These are phyloP conservation scores for Lasioglossum pauxillum DNA, from an alignment of 2,888 invertebrate genomes.

Conservation along the genomic window DNA sequence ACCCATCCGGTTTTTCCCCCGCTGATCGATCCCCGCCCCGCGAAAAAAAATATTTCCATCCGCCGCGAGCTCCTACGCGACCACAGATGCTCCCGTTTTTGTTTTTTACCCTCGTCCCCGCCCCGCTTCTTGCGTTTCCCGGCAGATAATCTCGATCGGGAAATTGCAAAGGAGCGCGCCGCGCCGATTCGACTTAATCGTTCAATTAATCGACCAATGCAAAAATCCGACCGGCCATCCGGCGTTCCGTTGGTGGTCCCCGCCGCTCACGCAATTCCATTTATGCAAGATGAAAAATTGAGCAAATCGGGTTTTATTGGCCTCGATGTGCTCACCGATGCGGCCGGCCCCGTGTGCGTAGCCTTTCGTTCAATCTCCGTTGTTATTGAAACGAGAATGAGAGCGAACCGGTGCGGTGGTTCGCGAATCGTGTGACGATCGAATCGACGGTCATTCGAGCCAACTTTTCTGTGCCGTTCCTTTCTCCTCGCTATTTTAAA, in stretches of 20 bases:
- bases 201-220: neutral
- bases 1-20: neutral
- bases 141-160: neutral
- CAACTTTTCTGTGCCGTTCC: neutral
- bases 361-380: conserved; percentile 6
- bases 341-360: neutral
- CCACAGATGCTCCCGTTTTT: neutral
- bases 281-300: conserved; percentile 2
- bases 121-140: neutral
- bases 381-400: conserved; percentile 39
- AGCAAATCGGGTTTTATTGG: conserved; percentile 22
- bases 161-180: neutral
- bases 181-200: neutral
- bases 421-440: conserved; percentile 1
- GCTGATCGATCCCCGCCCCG: neutral
- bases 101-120: neutral
- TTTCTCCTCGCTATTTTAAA: neutral
- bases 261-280: neutral
- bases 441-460: neutral
- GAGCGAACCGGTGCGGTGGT: conserved; percentile 21
- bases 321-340: neutral
- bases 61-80: neutral
- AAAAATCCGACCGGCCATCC: neutral
- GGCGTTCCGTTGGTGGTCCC: neutral
- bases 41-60: neutral